Conservation (phyloP, 2,888 invertebrate species). For the Mimas tiliae region DNA sequence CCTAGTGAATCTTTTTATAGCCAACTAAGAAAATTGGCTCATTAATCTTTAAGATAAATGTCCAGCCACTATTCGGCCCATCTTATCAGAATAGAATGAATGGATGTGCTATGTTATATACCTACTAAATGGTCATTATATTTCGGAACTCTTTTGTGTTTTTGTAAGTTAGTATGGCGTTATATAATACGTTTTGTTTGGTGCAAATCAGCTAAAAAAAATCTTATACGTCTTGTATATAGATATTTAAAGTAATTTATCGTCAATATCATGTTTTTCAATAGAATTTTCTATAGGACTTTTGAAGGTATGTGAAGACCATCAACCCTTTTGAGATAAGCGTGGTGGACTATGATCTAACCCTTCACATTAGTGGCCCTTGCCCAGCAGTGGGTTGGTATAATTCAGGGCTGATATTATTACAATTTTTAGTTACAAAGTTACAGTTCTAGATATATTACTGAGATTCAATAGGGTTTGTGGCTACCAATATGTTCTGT, state of each 20-base stretch:
- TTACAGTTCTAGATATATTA: too few relatives aligned
- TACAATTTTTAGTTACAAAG: too few relatives aligned
- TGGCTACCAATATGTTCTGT: too few relatives aligned
- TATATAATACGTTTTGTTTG: neutral
- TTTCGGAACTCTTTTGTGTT: constrained; percentile 23
- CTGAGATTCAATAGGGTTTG: too few relatives aligned
- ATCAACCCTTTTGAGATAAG: too few relatives aligned
- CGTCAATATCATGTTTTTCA: neutral
- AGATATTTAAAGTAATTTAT: neutral
- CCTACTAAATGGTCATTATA: constrained; percentile 57
- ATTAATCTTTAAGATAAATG: constrained; percentile 85
- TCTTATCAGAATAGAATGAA: constrained; percentile 80
- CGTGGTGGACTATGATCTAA: too few relatives aligned
- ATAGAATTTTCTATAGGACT: too few relatives aligned
- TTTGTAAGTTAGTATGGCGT: constrained; percentile 2
- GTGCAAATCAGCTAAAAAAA: neutral
- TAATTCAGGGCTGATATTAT: too few relatives aligned
- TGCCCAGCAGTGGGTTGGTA: too few relatives aligned
- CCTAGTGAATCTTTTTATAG: constrained; percentile 83
- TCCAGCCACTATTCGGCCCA: constrained; percentile 81
- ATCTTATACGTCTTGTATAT: neutral
- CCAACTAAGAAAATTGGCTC: constrained; percentile 85
- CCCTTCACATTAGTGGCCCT: too few relatives aligned
- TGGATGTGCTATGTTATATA: constrained; percentile 57
- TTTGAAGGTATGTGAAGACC: too few relatives aligned